Base-by-base conservation (phyloP, 2,797 vertebrate species). In the Myoxocephalus aenaeus region DNA sequence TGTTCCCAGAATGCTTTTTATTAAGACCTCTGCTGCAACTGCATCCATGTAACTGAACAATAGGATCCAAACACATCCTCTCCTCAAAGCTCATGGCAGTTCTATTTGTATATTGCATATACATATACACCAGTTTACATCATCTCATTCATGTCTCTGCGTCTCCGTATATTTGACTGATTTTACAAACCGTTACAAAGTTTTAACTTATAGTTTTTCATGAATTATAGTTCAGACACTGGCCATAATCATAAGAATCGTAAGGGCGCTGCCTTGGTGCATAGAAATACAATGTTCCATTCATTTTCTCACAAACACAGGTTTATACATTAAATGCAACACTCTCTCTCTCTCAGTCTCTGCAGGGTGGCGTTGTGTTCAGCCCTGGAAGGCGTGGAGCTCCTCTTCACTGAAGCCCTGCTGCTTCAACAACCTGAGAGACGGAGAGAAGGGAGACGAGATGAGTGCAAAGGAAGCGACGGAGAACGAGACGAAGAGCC, bases 341-440 rank as follows among this genome's bases (percentile, higher is more conserved):
- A 20, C 13, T 12, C 38, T 17, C 58, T n/a, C 57, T 22, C 64
- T 81, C 58, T 4, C 65, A 71, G 69, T 79, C 65, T 68, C 27
- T 65, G 66, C 64, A 67, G 42, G 5, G 44, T 11, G 61, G 53
- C 22, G 62, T 7, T 34, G 38, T 14, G 15, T 65, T 42, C 40
- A 98, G 70, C 94, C 95, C 82, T 92, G 95, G 91, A 99, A 98
- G 88, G 93, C 77, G 0, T 98, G 92, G 57, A 98, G 90, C 82
- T 98, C 96, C 65, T 96, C 95, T 74, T 96, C 93, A 70, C 91
- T 95, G 91, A 97, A 96, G 79, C 95, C 95, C 81, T 96, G 94
- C 90, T 96, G 93, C 90, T 95, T 94, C 83, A 98, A 83, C 81
- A 95, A 90, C 64, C 98, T 99, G 90, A 13, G 90, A 13, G 25